Base-by-base conservation (phyloP, 2,888 invertebrate genomes). In the Drosophila picticornis region DNA sequence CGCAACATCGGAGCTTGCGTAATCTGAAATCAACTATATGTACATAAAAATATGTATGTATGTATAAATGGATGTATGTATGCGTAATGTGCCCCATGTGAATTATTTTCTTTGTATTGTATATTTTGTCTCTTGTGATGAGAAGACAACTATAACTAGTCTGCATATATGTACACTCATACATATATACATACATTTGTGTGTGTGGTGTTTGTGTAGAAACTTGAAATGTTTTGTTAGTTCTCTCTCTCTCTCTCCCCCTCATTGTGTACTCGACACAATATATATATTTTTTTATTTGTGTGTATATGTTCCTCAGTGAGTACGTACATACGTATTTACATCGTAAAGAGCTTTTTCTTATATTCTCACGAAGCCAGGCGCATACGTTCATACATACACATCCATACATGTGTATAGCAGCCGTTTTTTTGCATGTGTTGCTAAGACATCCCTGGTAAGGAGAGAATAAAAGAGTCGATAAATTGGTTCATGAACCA, bases 11-110 rank as follows among this genome's bases (percentile, higher is more conserved):
- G 22, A 67, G 78, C 85, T 85, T 85, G 89, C 84, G 87, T 87
- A 85, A 87, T 87, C 83, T 82, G 52, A 84, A 84, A 84, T 84
- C 77, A 60, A 56, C 79, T 75, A 58, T 69, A 75, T 60, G 59
- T 53, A 68, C 57, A 56, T 60, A 67, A 29, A 53, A 22, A 58
- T 22, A 40, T 50, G 22, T 58, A 57, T 53, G 13, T 34, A 48
- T 63, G 36, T 52, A 40, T 29, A 70, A 36, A 59, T 38, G 38
- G n/a, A 53, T 50, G 29, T 64, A 56, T 58, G 46, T 61, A 72
- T 57, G 52, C 53, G 60, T 59, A 61, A 53, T 63, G 25, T 53
- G 74, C 34, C 73, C 51, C 65, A 73, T 77, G 67, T 75, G 78
- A 78, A 67, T 76, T 80, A 65, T 75, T 72, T 71, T 59, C 51